phyloP scores from a whole-genome alignment of 2,888 invertebrate genomes.

The Carcina quercana region DNA sequence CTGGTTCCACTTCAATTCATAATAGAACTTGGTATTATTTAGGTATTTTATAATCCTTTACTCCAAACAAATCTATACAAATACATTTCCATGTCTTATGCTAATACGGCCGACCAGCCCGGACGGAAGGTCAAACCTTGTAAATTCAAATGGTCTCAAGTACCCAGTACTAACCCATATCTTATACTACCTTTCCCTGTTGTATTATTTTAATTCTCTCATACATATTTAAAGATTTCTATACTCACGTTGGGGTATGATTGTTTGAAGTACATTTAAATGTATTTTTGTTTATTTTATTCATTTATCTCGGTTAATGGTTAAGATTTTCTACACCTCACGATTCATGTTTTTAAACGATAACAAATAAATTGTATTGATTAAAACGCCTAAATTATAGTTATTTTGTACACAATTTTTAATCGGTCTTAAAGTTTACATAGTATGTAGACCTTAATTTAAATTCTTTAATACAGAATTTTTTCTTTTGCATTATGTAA shows the following conservation, averaged over 20 bases:
- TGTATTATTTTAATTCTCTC: constrained; percentile 58
- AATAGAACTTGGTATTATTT: no score
- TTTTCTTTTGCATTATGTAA: no score
- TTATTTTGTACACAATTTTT: no score
- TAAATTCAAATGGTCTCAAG: constrained; percentile 39
- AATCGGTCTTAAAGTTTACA: no score
- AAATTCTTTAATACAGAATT: no score
- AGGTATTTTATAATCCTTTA: no score
- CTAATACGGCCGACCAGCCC: constrained; percentile 27
- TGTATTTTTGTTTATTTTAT: constrained; percentile 21
- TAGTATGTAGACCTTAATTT: no score
- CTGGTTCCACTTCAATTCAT: no score
- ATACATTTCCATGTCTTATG: constrained; percentile 32
- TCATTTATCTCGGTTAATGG: not conserved
- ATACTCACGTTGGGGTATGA: constrained; percentile 39
- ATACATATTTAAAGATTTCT: constrained; percentile 49
- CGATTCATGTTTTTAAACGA: no score
- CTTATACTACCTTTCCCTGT: constrained; percentile 28
- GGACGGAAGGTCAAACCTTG: constrained; percentile 43
- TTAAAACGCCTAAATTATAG: no score
- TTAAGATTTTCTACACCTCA: not conserved
- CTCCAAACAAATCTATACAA: no score
- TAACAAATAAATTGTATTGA: no score
- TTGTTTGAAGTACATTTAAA: constrained; percentile 29
- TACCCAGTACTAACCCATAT: constrained; percentile 38